phyloP scores from a whole-genome alignment of 2,888 invertebrate genomes.

The Ichneumoninae sp. region DNA sequence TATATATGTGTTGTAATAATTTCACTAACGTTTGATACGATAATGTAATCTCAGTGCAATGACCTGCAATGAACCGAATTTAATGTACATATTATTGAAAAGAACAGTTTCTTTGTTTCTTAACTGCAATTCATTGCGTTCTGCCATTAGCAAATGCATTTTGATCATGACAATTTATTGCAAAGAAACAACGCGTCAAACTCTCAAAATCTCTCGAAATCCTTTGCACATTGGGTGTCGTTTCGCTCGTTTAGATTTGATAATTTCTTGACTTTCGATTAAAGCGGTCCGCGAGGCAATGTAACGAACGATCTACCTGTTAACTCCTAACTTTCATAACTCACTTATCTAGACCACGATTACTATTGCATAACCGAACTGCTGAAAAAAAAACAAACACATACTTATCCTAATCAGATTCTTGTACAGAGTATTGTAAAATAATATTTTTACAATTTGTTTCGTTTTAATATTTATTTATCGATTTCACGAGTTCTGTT shows the following conservation, averaged over 20 bases:
- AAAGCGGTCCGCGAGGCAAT: not conserved
- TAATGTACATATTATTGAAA: conserved; percentile 69
- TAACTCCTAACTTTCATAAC: conserved; percentile 7
- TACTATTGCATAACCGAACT: conserved; percentile 31
- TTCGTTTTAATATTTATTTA: conserved; percentile 79
- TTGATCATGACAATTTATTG: conserved; percentile 8
- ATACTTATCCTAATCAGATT: conserved; percentile 55
- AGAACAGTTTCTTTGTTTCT: not conserved
- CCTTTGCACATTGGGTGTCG: conserved; percentile 13
- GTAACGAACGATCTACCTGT: not conserved
- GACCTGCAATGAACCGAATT: conserved; percentile 68
- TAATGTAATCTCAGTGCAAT: conserved; percentile 78
- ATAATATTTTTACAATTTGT: conserved; percentile 79
- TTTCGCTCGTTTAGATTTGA: conserved; percentile 11
- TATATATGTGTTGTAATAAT: not conserved
- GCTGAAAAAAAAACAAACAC: conserved; percentile 32
- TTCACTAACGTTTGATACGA: conserved; percentile 61
- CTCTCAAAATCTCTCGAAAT: conserved; percentile 44
- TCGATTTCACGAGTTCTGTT: conserved; percentile 64
- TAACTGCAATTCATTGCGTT: conserved; percentile 33
- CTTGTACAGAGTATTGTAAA: conserved; percentile 82
- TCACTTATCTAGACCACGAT: conserved; percentile 22
- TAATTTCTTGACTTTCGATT: not conserved
- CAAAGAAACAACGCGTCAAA: conserved; percentile 18
- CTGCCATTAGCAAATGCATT: conserved; percentile 22